Evolutionary conservation across 2,888 invertebrate species (phyloP).

Genomic region (Corythucha ciliata): DNA sequence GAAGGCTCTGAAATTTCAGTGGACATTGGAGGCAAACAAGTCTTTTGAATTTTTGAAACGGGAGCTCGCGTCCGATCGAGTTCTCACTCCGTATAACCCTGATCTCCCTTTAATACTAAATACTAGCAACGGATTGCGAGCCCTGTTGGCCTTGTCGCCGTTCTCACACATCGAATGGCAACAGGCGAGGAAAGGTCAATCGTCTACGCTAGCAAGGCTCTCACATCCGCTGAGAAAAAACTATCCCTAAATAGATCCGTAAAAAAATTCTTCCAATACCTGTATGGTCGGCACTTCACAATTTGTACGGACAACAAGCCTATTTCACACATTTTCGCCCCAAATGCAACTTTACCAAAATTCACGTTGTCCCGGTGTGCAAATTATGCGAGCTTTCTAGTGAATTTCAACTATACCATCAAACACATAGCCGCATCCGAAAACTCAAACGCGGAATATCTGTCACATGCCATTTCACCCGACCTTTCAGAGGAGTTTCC

Average conservation of each 20-base stretch:
- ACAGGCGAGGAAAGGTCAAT: conserved; percentile 40
- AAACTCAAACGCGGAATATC: conserved; percentile 8
- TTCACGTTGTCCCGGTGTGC: conserved; percentile 39
- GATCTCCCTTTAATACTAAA: conserved; percentile 34
- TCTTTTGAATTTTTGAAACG: conserved; percentile 35
- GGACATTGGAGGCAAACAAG: conserved; percentile 32
- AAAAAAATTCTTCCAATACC: conserved; percentile 40
- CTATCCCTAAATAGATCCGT: conserved; percentile 31
- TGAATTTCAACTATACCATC: conserved; percentile 8
- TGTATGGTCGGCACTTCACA: conserved; percentile 40
- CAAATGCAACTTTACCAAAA: conserved; percentile 8
- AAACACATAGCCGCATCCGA: conserved; percentile 10
- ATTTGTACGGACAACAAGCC: conserved; percentile 41
- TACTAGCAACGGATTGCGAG: conserved; percentile 37
- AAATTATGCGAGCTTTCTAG: conserved; percentile 27
- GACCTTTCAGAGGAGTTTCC: background rate
- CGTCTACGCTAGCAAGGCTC: conserved; percentile 39
- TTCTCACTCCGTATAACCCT: conserved; percentile 34
- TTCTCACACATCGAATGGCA: conserved; percentile 36
- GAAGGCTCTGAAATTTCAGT: conserved; percentile 31
- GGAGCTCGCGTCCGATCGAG: conserved; percentile 27
- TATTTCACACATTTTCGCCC: conserved; percentile 32
- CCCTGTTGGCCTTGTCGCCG: conserved; percentile 16
- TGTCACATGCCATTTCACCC: background rate
- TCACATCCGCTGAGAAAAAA: conserved; percentile 37